Conservation (phyloP, 2,888 invertebrate species). For the Leucophenga maculata region DNA sequence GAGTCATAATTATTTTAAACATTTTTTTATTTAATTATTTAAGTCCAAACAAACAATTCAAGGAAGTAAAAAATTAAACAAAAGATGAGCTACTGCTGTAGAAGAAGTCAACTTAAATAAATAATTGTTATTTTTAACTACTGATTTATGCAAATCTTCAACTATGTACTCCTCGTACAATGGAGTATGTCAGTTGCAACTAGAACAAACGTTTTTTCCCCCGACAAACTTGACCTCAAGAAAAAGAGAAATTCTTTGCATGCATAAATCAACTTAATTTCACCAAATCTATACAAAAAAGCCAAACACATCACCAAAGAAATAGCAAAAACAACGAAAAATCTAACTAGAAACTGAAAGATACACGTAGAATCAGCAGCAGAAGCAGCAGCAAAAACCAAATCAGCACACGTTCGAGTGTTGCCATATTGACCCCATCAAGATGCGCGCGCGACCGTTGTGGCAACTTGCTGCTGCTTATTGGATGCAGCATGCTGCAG, state of each 20-base stretch:
- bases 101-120: not conserved
- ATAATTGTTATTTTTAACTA: not conserved
- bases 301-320: not conserved
- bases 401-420: constrained; percentile 59
- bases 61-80: constrained; percentile 16
- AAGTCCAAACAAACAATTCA: not conserved
- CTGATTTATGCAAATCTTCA: not conserved
- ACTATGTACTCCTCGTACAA: not conserved
- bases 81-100: not conserved
- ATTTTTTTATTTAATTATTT: not conserved
- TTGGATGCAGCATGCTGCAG: constrained; percentile 6
- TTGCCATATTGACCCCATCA: constrained; percentile 42
- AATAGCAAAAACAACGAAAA: constrained; percentile 16
- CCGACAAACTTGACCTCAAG: constrained; percentile 62
- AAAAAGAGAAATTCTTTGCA: constrained; percentile 63
- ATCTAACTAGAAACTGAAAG: constrained; percentile 28
- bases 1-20: not conserved
- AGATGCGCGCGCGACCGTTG: constrained; percentile 7
- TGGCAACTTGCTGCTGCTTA: constrained; percentile 1
- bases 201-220: not conserved
- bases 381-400: constrained; percentile 37
- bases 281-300: constrained; percentile 19
- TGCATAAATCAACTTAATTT: constrained; percentile 24
- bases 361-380: constrained; percentile 38
- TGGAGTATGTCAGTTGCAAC: not conserved